Evolutionary conservation across 2,888 invertebrate genomes (phyloP), one percentile per base, ranked within the genome.

Genomic region (Cephus pygmeus): DNA sequence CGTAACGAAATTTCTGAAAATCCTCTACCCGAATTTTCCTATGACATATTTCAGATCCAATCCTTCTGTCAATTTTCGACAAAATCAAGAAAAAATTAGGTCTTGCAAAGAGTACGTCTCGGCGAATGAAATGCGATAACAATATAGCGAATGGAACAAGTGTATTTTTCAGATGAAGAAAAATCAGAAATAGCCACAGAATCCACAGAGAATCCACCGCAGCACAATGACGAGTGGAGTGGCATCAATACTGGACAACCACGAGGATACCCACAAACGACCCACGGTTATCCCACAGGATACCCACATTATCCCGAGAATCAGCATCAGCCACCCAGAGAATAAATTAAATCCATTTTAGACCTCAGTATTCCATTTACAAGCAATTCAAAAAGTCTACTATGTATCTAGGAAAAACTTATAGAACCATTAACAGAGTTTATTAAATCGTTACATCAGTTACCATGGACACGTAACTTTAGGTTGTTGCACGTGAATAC

Each of bases 251-350:
- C 56, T 23, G 23, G 9, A 56, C 71, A 71, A 34, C 71, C 31
- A 34, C 31, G 34, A 71, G 71, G 71, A 71, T 71, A 71, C 23
- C 34, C 71, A 15, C 71, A 71, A 71, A 30, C 71, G 34, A 71
- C 31, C 34, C 34, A 31, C 30, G 71, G 71, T 33, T 71, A 71
- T 71, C 71, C 71, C 23, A 31, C 71, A 30, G 71, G 71, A 71
- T 71, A 71, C 23, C 71, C 71, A 71, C 71, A 30, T 71, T 23
- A 31, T 71, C 30, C 56, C 23, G 56, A 56, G 23, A 6, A 71
- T 15, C 71, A 71, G 15, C 31, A 71, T 71, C 71, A 34, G 31
- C 34, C 30, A 15, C 71, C 31, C 31, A 30, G 12, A 34, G 12
- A 71, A 71, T 71, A 71, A 34, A 71, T 71, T 71, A 56, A 56